phyloP scores from a whole-genome alignment of 2,113 vertebrate genomes.

The Heliornis fulica region DNA sequence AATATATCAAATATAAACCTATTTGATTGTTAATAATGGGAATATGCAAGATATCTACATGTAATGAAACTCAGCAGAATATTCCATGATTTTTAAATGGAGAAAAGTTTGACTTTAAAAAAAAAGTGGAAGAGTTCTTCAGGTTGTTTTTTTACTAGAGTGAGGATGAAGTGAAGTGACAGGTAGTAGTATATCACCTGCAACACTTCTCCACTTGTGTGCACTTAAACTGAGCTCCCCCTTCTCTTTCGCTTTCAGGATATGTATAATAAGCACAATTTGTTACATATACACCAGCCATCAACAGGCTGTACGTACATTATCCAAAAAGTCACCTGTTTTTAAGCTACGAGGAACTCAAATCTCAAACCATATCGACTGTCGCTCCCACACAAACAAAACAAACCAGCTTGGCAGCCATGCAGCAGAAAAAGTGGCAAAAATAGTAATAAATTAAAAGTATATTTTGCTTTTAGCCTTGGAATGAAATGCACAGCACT shows the following conservation, averaged over 20 bases:
- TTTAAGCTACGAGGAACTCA: not conserved
- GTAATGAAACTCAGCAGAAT: rapidly evolving
- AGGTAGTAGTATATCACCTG: rapidly evolving
- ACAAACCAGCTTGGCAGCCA: not conserved
- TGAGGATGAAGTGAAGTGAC: not conserved
- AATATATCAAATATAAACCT: no score
- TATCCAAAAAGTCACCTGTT: rapidly evolving
- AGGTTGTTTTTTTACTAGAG: not conserved
- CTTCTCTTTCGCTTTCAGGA: not conserved
- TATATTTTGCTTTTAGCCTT: rapidly evolving
- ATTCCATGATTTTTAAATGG: rapidly evolving
- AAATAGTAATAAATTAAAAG: rapidly evolving
- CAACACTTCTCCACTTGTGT: not conserved
- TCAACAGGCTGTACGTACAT: rapidly evolving
- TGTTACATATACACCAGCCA: rapidly evolving
- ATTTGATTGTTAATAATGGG: not conserved
- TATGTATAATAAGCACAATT: not conserved
- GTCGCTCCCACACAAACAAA: not conserved
- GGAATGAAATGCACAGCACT: not conserved
- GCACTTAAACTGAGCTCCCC: not conserved
- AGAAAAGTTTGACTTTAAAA: not conserved
- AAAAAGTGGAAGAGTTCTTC: rapidly evolving
- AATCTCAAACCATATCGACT: not conserved
- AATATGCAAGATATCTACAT: rapidly evolving
- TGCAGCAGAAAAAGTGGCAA: not conserved